Percentiles rank a stretch among this genome's conserved stretches.
Conservation (phyloP, 2,113 vertebrate genomes). For the Ardeotis arabs region DNA sequence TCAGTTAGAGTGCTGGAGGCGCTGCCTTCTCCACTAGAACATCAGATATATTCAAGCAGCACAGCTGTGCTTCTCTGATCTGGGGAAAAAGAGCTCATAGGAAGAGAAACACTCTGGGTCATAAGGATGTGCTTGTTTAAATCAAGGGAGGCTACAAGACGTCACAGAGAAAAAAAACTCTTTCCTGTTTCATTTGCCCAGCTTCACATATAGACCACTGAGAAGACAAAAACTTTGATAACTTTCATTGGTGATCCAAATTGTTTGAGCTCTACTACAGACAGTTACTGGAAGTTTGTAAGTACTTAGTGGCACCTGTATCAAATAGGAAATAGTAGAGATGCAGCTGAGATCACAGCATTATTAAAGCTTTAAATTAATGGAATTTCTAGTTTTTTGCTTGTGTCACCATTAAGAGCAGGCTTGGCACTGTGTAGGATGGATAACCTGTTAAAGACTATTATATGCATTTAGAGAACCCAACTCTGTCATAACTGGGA, state of each 20-base stretch:
- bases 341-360: not conserved
- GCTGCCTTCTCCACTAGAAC: not conserved
- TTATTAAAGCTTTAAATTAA: not conserved
- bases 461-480: not conserved
- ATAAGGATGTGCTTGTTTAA: not conserved
- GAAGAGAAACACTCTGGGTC: not conserved
- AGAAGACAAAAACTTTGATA: not conserved
- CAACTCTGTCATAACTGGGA: not conserved
- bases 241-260: not conserved
- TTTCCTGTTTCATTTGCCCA: not conserved
- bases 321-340: not conserved
- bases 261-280: not conserved
- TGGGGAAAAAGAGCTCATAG: not conserved
- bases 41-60: not conserved
- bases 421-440: not conserved
- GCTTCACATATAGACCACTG: not conserved
- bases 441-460: not conserved
- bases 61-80: not conserved
- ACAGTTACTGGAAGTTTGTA: not conserved
- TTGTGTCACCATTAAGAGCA: not conserved
- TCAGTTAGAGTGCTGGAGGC: not conserved
- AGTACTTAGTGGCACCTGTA: not conserved
- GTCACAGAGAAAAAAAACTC: not conserved
- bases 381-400: not conserved
- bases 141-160: not conserved